Evolutionary conservation across 2,797 vertebrate species (phyloP).

Genomic region (Sternarchorhynchus goeldii): DNA sequence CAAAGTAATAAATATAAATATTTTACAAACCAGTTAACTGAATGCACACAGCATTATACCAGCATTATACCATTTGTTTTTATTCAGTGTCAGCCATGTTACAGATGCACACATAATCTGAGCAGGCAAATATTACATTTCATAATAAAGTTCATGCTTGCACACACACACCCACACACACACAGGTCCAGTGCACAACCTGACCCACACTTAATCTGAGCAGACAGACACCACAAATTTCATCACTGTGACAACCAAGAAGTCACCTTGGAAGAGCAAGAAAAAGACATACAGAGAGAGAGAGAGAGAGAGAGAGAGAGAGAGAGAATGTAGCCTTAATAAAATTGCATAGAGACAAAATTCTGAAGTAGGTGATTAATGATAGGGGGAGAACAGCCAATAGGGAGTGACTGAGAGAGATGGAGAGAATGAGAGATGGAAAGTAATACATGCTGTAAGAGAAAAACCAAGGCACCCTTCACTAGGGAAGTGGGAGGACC

Average conservation of each 20-base stretch:
- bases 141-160: neutral
- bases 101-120: too few relatives aligned
- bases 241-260: constrained; percentile 27
- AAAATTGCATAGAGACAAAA: neutral
- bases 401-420: neutral
- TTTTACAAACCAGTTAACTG: too few relatives aligned
- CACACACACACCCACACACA: neutral
- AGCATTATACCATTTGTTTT: too few relatives aligned
- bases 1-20: too few relatives aligned
- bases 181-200: constrained; percentile 21
- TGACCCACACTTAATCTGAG: constrained; percentile 27
- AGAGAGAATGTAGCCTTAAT: neutral
- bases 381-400: neutral
- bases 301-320: neutral
- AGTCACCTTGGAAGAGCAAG: neutral
- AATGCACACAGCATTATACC: too few relatives aligned
- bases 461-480: neutral
- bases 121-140: neutral
- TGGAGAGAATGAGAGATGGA: neutral
- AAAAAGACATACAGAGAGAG: constrained; percentile 15
- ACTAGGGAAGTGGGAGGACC: constrained; percentile 27
- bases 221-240: constrained; percentile 35
- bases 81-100: too few relatives aligned
- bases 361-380: too few relatives aligned
- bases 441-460: constrained; percentile 6